phyloP scores from a whole-genome alignment of 2,113 vertebrate genomes.

The Indri indri region DNA sequence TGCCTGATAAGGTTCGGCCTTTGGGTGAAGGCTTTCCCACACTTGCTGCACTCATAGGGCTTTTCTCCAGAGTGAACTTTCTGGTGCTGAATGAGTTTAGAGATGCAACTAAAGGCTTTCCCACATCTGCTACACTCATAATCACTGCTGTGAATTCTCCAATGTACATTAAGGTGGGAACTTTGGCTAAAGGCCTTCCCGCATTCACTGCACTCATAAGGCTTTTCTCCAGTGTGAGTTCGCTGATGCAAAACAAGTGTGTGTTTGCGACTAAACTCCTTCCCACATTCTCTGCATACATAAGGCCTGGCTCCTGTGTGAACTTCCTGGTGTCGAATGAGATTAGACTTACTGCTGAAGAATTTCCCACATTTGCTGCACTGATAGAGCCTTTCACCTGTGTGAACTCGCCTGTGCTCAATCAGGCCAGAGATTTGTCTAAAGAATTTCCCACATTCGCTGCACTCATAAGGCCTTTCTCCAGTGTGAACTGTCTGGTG shows the following conservation, averaged over 20 bases:
- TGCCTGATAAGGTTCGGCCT: conserved; percentile 8
- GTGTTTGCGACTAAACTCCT: not conserved
- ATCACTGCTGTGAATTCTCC: not conserved
- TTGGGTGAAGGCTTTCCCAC: conserved; percentile 16
- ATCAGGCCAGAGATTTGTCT: not conserved
- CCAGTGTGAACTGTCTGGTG: not conserved
- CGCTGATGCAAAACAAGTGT: not conserved
- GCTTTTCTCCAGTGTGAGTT: conserved; percentile 23
- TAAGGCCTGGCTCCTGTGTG: conserved; percentile 6
- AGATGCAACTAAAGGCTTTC: conserved; percentile 1
- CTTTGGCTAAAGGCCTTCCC: not conserved
- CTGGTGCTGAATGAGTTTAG: conserved; percentile 34
- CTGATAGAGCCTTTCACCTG: not conserved
- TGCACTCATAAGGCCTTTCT: not conserved
- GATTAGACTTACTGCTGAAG: conserved; percentile 5
- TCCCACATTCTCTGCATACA: not conserved
- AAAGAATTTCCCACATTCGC: not conserved
- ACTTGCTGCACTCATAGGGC: conserved; percentile 4
- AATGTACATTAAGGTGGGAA: conserved; percentile 28
- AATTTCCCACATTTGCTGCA: conserved; percentile 7
- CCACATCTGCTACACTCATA: not conserved
- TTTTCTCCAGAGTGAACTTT: conserved; percentile 40
- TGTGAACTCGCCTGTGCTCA: not conserved
- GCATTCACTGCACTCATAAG: not conserved
- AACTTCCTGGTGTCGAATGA: conserved; percentile 28